phyloP scores from a whole-genome alignment of 2,888 invertebrate genomes.

The Sisyra nigra region DNA sequence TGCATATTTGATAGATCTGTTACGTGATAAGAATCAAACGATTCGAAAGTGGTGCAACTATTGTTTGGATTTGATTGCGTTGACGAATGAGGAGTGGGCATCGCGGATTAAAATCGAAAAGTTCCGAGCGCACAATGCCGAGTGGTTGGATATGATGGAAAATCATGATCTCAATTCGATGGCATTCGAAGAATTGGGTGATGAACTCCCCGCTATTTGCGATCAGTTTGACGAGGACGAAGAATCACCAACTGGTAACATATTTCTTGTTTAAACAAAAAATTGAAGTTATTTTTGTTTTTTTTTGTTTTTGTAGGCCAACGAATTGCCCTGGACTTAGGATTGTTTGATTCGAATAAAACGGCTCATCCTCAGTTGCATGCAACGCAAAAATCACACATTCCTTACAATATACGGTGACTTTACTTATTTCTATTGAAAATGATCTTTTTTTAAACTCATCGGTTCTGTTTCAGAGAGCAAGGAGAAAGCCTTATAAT shows the following conservation, averaged over 20 bases:
- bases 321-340: constrained; percentile 5
- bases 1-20: constrained; percentile 88
- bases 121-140: constrained; percentile 95
- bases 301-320: not conserved
- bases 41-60: constrained; percentile 89
- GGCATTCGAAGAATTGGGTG: constrained; percentile 37
- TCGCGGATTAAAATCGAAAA: constrained; percentile 83
- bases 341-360: not conserved
- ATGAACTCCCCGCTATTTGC: constrained; percentile 57
- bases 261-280: too few relatives aligned
- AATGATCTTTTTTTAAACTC: too few relatives aligned
- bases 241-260: not conserved
- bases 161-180: constrained; percentile 32
- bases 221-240: constrained; percentile 35
- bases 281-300: not conserved
- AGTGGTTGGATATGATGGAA: constrained; percentile 97
- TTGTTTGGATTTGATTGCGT: constrained; percentile 88
- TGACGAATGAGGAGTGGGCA: constrained; percentile 86
- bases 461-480: too few relatives aligned
- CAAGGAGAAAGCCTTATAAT: too few relatives aligned
- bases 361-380: too few relatives aligned
- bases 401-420: too few relatives aligned
- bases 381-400: too few relatives aligned
- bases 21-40: constrained; percentile 92
- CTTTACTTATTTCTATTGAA: too few relatives aligned